Evolutionary conservation across 2,797 vertebrate species (phyloP), one percentile per base, ranked within the genome.

Genomic region (Trachurus trachurus): DNA sequence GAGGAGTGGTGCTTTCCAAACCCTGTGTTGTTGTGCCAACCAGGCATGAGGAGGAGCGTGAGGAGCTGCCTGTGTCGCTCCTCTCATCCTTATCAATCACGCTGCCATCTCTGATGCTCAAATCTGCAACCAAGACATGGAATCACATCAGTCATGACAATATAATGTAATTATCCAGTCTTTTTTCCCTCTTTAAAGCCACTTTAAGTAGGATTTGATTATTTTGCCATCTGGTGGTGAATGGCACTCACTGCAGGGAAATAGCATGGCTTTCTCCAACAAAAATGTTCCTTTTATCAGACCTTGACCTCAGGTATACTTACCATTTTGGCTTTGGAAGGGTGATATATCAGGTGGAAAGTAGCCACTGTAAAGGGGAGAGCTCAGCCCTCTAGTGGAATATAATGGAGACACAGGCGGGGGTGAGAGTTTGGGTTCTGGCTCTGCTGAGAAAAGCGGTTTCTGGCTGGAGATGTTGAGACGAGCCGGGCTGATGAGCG

Each of bases 401-500:
- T 92, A 92, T 16, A 92, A 82, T 0, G 89, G 68, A 6, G 94
- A 82, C 49, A 88, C 39, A 21, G 60, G 94, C 74, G 42, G 89
- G 75, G 74, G 91, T 75, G 52, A 71, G 57, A 65, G 76, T 0
- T 61, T 83, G 10, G 84, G 81, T 0, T 97, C 96, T 1, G 88
- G 66, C 0, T 93, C 91, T 0, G 91, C 45, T 0, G 96, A 91
- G 87, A 99, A 98, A 15, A 99, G 95, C 72, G 97, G 95, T 66
- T 95, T 98, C 82, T 95, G 97, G 0, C 97, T 96, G 16, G 95
- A 88, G 62, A 99, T 95, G 93, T 99, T 97, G 80, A 99, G 96
- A 44, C 97, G 96, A 0, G 98, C 98, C 0, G 98, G 98, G 89
- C 98, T 99, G 94, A 99, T 99, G 85, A 99, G 96, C 0, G 98